Evolutionary conservation across 1,140 invertebrate species (phyloP), one percentile per base, ranked within the genome.

Genomic region (Nylanderia fulva): DNA sequence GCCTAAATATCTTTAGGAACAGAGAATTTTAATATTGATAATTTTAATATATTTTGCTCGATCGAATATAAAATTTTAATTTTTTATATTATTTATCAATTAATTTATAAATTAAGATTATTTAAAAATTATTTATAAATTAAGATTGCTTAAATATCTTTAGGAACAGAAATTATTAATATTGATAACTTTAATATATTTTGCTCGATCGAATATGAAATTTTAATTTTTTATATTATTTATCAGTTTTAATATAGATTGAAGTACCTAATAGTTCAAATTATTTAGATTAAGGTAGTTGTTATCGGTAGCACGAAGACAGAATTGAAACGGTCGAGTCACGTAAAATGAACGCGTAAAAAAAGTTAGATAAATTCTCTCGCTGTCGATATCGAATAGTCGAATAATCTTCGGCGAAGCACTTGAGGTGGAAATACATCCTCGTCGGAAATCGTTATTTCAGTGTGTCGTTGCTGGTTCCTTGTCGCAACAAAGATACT

Each of bases 401-500:
- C 36, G 64, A 80, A 72, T 71, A 58, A 72, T 71, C 48, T 45
- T 82, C 66, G 52, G 13, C 66, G 52, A 33, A 72, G 27, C 33
- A 56, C 33, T 80, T 71, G 24, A 36, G 52, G 27, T 71, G 77
- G 52, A 82, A 42, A 82, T 71, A 63, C 66, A 58, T 82, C 21
- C 66, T 71, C 36, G 68, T 58, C 71, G 82, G 18, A 45, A 69
- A 77, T 75, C 66, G 60, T 86, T 86, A 69, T 66, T 39, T 42
- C 36, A 66, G 75, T 42, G 60, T 85, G 72, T 87, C 83, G 58
- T 48, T 52, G 83, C 74, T 80, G 69, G 69, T 72, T 42, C 63
- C 27, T 79, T 63, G 74, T 85, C 83, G 48, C 58, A 68, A 68
- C 75, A 24, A 52, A 48, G 69, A 77, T 56, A 71, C 77, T 71